Conservation (phyloP, 2,113 vertebrate genomes). For the Bufo gargarizans region DNA sequence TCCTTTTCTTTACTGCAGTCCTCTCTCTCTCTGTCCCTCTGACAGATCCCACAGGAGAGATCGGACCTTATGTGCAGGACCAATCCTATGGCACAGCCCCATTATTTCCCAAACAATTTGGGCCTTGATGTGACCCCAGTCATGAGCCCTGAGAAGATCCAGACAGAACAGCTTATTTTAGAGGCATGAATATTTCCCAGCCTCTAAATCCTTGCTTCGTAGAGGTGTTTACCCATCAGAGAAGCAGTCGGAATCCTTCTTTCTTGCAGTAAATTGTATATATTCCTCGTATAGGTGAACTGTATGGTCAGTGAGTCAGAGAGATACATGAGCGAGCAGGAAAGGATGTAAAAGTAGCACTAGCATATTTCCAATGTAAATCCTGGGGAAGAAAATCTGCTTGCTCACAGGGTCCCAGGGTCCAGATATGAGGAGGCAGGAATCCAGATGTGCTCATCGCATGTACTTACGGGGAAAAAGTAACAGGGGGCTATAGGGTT, state of each 20-base stretch:
- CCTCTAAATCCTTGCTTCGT: not conserved
- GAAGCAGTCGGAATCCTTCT: not conserved
- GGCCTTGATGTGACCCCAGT: constrained; percentile 11
- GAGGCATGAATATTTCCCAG: constrained; percentile 5
- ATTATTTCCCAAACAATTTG: constrained; percentile 33
- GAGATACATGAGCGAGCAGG: not conserved
- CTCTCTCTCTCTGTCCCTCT: constrained; percentile 42
- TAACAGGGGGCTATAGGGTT: not conserved
- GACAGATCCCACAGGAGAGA: constrained; percentile 46
- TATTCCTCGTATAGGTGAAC: not conserved
- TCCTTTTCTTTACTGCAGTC: constrained; percentile 46
- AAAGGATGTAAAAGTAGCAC: not conserved
- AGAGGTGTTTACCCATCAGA: not conserved
- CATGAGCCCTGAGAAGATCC: constrained; percentile 24
- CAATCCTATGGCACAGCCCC: constrained; percentile 41
- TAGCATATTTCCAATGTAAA: not conserved
- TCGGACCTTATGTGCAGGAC: constrained; percentile 27
- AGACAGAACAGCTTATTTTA: not conserved
- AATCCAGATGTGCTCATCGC: not conserved
- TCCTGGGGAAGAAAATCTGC: constrained; percentile 11
- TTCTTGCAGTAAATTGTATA: not conserved
- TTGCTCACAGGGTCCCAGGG: not conserved
- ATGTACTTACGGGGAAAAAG: not conserved
- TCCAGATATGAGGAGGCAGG: constrained; percentile 1
- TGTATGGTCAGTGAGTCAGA: not conserved